Percentiles rank a stretch among this genome's conserved stretches.
phyloP scores from a whole-genome alignment of 1,140 invertebrate genomes.

The Argopecten irradians region DNA sequence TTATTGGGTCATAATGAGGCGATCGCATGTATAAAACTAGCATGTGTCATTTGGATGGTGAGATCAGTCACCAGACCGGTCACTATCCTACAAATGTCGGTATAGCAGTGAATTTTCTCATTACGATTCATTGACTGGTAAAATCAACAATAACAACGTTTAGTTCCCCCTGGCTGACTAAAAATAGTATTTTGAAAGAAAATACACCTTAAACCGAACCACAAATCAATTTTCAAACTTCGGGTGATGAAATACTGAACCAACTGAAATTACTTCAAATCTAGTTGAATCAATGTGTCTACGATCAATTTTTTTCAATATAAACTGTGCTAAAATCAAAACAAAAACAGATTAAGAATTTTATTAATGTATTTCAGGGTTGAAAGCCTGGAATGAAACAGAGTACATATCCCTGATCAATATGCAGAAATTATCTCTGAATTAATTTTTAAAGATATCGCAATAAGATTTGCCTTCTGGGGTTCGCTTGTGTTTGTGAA shows the following conservation, averaged over 20 bases:
- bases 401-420: background rate
- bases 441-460: constrained; percentile 9
- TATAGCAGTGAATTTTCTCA: background rate
- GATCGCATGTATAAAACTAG: background rate
- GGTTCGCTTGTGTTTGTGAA: background rate
- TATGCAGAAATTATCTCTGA: background rate
- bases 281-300: background rate
- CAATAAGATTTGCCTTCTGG: background rate
- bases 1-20: background rate
- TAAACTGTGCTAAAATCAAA: background rate
- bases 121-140: background rate
- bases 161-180: background rate
- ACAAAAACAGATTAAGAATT: background rate
- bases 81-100: background rate
- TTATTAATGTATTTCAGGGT: background rate
- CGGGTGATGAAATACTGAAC: background rate
- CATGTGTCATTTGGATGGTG: background rate
- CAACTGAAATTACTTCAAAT: background rate
- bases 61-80: background rate
- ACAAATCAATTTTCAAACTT: background rate
- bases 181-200: background rate
- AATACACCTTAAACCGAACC: background rate
- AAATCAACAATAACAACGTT: background rate
- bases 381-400: background rate
- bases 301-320: background rate